These are phyloP conservation scores for Caenorhabditis auriculariae DNA, from an alignment of 2,888 invertebrate species.

Conservation along the genomic window DNA sequence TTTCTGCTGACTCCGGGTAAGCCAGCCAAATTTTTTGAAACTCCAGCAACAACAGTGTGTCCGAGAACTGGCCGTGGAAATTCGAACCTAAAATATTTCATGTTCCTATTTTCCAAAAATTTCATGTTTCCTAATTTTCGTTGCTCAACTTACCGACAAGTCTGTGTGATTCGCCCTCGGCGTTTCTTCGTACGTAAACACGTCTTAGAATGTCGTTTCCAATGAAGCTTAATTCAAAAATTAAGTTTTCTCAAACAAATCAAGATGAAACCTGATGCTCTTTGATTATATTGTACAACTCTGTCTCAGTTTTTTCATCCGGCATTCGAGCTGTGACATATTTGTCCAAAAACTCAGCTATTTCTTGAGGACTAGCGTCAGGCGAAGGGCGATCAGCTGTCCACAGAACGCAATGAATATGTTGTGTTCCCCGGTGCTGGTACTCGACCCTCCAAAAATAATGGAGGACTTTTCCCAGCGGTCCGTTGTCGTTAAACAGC, in stretches of 20 bases:
- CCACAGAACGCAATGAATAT: slow-evolving; percentile 9
- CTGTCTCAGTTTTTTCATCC: slow-evolving; percentile 1
- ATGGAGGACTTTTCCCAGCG: slow-evolving; percentile 5
- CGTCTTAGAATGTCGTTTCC: slow-evolving; percentile 6
- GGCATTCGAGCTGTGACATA: slow-evolving; percentile 9
- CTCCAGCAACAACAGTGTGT: too few species aligned
- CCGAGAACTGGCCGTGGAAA: slow-evolving; percentile 3
- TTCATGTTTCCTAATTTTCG: too few species aligned
- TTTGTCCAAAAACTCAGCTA: not conserved
- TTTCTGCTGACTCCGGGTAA: not conserved
- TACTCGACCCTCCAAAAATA: slow-evolving; percentile 3
- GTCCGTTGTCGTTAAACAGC: not conserved
- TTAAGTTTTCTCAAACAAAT: too few species aligned
- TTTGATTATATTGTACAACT: not conserved
- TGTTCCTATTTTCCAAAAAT: too few species aligned
- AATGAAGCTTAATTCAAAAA: too few species aligned
- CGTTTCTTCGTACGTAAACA: not conserved
- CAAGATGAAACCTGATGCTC: too few species aligned
- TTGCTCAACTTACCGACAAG: too few species aligned
- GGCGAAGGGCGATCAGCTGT: not conserved
- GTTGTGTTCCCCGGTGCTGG: slow-evolving; percentile 8
- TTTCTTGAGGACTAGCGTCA: not conserved
- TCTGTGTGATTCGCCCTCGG: not conserved
- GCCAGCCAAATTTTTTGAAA: not conserved
- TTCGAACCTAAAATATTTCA: too few species aligned